Evolutionary conservation across 1,140 invertebrate species (phyloP), one percentile per base, ranked within the genome.

Genomic region (Aleiodes sp.): DNA sequence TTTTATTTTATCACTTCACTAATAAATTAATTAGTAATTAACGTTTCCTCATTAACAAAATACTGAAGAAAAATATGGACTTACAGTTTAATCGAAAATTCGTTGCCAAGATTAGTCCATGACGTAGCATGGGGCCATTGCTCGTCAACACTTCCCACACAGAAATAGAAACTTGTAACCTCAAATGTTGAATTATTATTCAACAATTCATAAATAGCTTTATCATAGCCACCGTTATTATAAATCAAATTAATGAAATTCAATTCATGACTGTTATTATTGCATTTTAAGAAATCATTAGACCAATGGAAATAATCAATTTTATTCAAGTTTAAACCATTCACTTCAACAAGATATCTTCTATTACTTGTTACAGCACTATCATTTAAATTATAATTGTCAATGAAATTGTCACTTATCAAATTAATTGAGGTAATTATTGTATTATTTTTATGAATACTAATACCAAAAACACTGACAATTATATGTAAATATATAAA

Each of bases 91-190:
- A 43, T 37, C 7, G 28, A 21, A 14, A 28, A 28, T 64, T 64
- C 4, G 39, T 19, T 24, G 19, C 37, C 62, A 69, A 81, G 77
- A 74, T 76, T 80, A 35, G 37, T 77, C 80, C 79, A 82, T 72
- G 65, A 70, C 46, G 46, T 33, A 33, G 64, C 59, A 70, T 10
- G 19, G 66, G 31, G 64, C n/a, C n/a, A n/a, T n/a, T n/a, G 65
- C 4, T 69, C 68, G 59, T 26, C 64, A 56, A 41, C 59, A 62
- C 64, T 68, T 73, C 70, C 75, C 68, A 75, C 70, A 74, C 82
- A 84, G 65, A 84, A 82, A 78, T 83, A 82, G 70, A 83, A 62
- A n/a, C 41, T 69, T 16, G 76, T 77, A 78, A 79, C 74, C 75
- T 78, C 77, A 72, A 75, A 75, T 68, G 73, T 57, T 64, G 69